These are phyloP conservation scores for Perdix hodgsoniae DNA, from an alignment of 2,797 vertebrate species.

Conservation along the genomic window DNA sequence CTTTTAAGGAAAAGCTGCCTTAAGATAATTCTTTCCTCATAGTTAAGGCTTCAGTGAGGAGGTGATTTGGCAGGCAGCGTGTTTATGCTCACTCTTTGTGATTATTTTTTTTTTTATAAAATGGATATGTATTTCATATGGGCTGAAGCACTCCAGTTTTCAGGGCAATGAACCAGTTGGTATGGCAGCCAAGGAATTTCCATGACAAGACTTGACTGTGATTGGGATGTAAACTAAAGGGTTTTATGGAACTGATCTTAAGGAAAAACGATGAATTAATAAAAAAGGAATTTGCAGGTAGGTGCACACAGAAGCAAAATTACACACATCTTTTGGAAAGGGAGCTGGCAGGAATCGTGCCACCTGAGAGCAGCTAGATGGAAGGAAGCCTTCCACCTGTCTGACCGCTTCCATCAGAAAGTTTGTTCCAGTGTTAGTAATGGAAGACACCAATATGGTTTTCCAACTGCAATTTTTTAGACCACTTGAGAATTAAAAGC, in stretches of 20 bases:
- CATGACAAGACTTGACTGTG: slow-evolving; percentile 11
- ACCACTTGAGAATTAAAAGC: background rate
- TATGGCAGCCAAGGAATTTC: slow-evolving; percentile 30
- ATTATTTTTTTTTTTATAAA: slow-evolving; percentile 25
- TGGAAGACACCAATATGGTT: too few species aligned
- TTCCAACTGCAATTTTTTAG: background rate
- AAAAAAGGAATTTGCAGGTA: slow-evolving; percentile 21
- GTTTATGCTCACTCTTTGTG: background rate
- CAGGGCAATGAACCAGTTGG: background rate
- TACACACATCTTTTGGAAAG: background rate
- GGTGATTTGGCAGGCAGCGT: background rate
- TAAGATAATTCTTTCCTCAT: background rate
- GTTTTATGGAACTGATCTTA: slow-evolving; percentile 21
- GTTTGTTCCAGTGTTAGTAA: background rate
- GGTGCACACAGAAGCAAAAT: background rate
- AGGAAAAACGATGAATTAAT: slow-evolving; percentile 43
- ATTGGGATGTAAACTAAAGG: slow-evolving; percentile 2
- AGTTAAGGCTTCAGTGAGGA: slow-evolving; percentile 11
- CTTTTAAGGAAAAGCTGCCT: background rate
- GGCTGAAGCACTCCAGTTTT: slow-evolving; percentile 13
- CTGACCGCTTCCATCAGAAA: background rate
- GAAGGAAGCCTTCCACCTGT: background rate
- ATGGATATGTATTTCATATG: background rate
- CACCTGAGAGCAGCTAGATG: background rate
- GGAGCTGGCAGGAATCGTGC: background rate